Evolutionary conservation across 2,888 invertebrate species (phyloP).

Genomic region (Chrysotoxum bicinctum): DNA sequence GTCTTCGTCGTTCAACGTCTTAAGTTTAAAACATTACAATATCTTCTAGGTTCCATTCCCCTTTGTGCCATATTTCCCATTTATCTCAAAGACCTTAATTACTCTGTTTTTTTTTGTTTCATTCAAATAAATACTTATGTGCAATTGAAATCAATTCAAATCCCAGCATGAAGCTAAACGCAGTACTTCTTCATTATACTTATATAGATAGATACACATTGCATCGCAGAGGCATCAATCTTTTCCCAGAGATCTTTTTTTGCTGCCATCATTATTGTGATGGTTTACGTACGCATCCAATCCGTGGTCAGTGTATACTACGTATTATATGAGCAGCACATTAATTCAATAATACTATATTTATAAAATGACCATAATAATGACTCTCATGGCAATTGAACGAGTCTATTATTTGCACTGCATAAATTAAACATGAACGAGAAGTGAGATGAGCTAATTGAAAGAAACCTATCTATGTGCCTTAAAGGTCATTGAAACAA

Average conservation of each 20-base stretch:
- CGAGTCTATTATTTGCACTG: conserved; percentile 68
- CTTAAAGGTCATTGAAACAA: conserved; percentile 64
- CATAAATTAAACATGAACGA: conserved; percentile 54
- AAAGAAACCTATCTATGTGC: conserved; percentile 39
- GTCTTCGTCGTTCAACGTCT: too few species aligned
- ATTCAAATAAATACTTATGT: neutral
- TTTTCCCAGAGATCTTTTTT: conserved; percentile 32
- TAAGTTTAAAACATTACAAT: neutral
- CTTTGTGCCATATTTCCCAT: neutral
- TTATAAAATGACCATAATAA: conserved; percentile 42
- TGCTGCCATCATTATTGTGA: neutral
- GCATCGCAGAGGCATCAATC: conserved; percentile 20
- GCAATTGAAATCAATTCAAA: conserved; percentile 49
- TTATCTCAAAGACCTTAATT: conserved; percentile 9
- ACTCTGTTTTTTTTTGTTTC: neutral
- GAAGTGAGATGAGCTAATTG: conserved; percentile 59
- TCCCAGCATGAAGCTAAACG: conserved; percentile 44
- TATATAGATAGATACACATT: neutral
- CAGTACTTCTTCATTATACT: conserved; percentile 15
- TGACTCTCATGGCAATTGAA: conserved; percentile 66
- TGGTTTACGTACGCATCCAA: neutral
- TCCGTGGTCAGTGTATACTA: neutral
- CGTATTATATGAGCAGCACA: neutral
- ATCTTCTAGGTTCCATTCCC: neutral
- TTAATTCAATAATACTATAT: conserved; percentile 21